phyloP scores from a whole-genome alignment of 2,888 invertebrate genomes.

The Crepidodera aurea region DNA sequence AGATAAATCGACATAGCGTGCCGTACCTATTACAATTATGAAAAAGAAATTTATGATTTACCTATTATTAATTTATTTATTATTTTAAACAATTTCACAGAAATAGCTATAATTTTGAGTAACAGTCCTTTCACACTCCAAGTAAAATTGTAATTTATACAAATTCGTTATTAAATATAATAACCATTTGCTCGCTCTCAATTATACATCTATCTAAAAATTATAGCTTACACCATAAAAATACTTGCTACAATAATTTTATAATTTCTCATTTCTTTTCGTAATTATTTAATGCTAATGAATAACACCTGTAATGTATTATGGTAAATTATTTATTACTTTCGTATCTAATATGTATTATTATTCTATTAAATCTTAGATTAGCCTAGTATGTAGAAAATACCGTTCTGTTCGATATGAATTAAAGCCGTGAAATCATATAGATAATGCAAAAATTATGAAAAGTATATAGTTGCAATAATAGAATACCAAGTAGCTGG shows the following conservation, averaged over 20 bases:
- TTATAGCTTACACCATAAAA: constrained; percentile 25
- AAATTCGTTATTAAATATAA: constrained; percentile 34
- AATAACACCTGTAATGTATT: constrained; percentile 31
- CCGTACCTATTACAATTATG: neutral
- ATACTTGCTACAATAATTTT: constrained; percentile 29
- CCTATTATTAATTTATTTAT: constrained; percentile 23
- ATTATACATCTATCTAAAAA: constrained; percentile 25
- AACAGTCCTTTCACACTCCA: constrained; percentile 30
- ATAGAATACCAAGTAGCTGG: too few species aligned
- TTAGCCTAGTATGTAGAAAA: constrained; percentile 19
- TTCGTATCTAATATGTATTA: constrained; percentile 32
- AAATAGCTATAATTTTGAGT: constrained; percentile 29
- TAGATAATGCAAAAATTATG: constrained; percentile 13
- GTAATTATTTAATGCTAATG: constrained; percentile 33
- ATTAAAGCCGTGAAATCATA: constrained; percentile 18
- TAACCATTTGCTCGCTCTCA: constrained; percentile 31
- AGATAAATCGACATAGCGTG: constrained; percentile 3
- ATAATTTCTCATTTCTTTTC: constrained; percentile 31
- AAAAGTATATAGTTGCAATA: neutral
- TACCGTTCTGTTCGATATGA: constrained; percentile 22
- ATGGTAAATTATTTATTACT: constrained; percentile 31
- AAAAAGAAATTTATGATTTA: constrained; percentile 13
- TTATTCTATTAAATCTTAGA: constrained; percentile 23
- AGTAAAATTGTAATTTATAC: constrained; percentile 31
- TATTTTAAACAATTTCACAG: constrained; percentile 16